Evolutionary conservation across 2,888 invertebrate species (phyloP), one percentile per base, ranked within the genome.

Genomic region (Trichopoda pennipes): DNA sequence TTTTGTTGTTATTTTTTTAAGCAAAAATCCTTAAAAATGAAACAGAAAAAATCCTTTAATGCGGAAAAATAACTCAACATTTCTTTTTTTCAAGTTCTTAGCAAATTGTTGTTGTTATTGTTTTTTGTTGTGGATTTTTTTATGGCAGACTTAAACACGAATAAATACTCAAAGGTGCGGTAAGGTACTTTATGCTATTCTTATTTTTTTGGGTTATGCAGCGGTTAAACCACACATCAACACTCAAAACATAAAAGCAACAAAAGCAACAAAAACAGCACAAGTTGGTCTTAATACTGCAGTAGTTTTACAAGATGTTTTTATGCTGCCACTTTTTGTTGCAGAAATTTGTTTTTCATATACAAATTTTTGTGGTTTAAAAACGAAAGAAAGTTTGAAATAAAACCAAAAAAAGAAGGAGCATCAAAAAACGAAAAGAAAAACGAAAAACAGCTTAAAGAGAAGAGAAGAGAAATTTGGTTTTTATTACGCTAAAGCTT

Each of bases 201-300:
- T n/a, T n/a, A n/a, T n/a, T n/a, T 23, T 60, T 55, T 28, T 17
- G n/a, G 55, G n/a, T 70, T 63, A 77, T 73, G 81, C 68, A 77
- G 81, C 68, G 81, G 81, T 77, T 63, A 68, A 77, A 28, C 77
- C 73, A 69, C 81, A 81, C 63, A 81, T 81, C 77, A 81, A 63
- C 68, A 64, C 53, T 10, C 23, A 3, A 68, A 53, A 53, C n/a
- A 14, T 42, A 32, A 53, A 61, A 55, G 32, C 19, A 64, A 23
- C 47, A 28, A 28, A 4, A 28, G 8, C 6, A 28, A 28, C 1
- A 28, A 47, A 28, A 28, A 28, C 28, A 28, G 6, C 2, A n/a
- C n/a, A 77, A 55, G 23, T 68, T 77, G 73, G 63, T 47, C 73
- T 23, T 74, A 63, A 47, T 73, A 69, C 81, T 78, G 81, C 81